These are phyloP conservation scores for Todiramphus chloris DNA, from an alignment of 2,113 vertebrate species.

Conservation along the genomic window DNA sequence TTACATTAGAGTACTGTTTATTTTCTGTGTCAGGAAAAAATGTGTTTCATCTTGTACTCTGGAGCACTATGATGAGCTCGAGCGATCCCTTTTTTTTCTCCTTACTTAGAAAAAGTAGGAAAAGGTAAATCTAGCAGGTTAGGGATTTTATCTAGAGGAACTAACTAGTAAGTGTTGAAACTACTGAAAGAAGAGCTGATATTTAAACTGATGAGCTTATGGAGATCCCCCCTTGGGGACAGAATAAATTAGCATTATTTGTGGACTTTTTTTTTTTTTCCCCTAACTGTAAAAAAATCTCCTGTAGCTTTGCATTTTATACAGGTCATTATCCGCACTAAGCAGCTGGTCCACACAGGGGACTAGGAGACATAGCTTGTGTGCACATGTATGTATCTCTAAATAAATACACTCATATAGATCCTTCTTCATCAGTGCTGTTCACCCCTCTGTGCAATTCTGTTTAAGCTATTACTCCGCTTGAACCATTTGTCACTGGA, in stretches of 20 bases:
- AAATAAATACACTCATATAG: background rate
- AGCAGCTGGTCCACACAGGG: background rate
- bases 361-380: background rate
- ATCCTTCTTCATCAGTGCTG: background rate
- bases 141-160: background rate
- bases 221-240: background rate
- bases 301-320: slow-evolving; percentile 5
- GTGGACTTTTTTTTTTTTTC: background rate
- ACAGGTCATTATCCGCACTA: background rate
- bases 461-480: slow-evolving; percentile 13
- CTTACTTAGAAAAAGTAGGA: background rate
- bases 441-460: background rate
- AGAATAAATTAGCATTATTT: background rate
- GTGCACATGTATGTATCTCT: background rate
- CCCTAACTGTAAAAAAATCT: background rate
- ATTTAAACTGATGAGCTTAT: background rate
- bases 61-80: background rate
- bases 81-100: background rate
- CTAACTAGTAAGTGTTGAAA: background rate
- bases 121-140: background rate
- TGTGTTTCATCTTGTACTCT: background rate
- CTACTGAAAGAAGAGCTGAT: background rate
- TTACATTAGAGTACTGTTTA: slow-evolving; percentile 47
- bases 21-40: slow-evolving; percentile 32
- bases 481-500: background rate